phyloP scores from a whole-genome alignment of 2,888 invertebrate genomes.

The Cephus pygmeus region DNA sequence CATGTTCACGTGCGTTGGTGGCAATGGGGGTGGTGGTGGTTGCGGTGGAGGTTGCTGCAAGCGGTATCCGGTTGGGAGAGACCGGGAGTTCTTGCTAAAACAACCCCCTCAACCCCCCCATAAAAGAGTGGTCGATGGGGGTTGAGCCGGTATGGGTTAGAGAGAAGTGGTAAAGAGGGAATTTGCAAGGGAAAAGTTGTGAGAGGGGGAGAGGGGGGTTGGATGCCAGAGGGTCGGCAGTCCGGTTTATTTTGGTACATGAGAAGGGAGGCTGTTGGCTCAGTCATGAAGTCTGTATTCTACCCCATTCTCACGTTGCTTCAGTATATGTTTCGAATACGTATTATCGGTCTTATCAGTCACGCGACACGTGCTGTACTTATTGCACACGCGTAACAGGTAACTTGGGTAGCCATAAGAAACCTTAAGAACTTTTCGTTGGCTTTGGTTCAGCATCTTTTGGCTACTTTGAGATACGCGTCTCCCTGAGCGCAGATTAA shows the following conservation, averaged over 20 bases:
- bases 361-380: not conserved
- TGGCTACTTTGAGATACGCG: constrained; percentile 53
- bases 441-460: constrained; percentile 1
- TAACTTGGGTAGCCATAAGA: not conserved
- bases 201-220: not conserved
- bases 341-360: not conserved
- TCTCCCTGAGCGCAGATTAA: constrained; percentile 71
- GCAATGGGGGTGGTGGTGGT: constrained; percentile 56
- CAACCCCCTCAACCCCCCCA: constrained; percentile 54
- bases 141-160: constrained; percentile 37
- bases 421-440: not conserved
- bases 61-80: constrained; percentile 22
- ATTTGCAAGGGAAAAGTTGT: constrained; percentile 60
- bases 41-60: constrained; percentile 49
- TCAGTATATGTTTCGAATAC: not conserved
- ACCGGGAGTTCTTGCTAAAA: constrained; percentile 57
- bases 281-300: not conserved
- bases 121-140: constrained; percentile 50
- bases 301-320: not conserved
- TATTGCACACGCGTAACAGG: not conserved
- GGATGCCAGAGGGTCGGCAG: not conserved
- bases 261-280: constrained; percentile 24
- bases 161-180: constrained; percentile 60
- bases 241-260: constrained; percentile 12
- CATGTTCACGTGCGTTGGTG: constrained; percentile 47